Evolutionary conservation across 2,888 invertebrate species (phyloP).

Genomic region (Pristionchus entomophagus): DNA sequence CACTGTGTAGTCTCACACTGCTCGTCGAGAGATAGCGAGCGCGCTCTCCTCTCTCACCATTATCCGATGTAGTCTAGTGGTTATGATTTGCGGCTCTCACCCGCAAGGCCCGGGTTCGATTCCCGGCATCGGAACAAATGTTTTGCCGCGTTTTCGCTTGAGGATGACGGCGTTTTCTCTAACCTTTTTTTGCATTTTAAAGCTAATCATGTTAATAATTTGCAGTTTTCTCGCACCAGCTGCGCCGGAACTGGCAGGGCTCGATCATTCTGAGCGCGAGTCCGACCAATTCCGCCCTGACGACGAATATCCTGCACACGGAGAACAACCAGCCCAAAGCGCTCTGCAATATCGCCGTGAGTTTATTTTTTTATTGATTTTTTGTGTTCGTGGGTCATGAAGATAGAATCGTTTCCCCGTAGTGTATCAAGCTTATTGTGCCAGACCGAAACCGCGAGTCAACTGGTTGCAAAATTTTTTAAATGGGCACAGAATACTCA

Average conservation of each 20-base stretch:
- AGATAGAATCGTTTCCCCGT: no score
- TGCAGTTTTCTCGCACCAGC: slow-evolving; percentile 67
- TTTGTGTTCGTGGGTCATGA: no score
- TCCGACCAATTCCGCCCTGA: slow-evolving; percentile 60
- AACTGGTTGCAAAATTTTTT: no score
- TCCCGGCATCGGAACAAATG: slow-evolving; percentile 61
- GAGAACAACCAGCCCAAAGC: slow-evolving; percentile 73
- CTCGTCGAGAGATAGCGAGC: background rate
- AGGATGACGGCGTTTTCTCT: background rate
- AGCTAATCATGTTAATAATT: slow-evolving; percentile 13
- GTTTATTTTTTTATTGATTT: slow-evolving; percentile 46
- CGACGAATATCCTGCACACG: slow-evolving; percentile 70
- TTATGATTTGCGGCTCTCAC: slow-evolving; percentile 70
- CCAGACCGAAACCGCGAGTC: no score
- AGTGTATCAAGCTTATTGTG: no score
- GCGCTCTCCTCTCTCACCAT: background rate
- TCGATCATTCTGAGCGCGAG: slow-evolving; percentile 61
- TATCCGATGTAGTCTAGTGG: slow-evolving; percentile 65
- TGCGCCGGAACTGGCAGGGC: slow-evolving; percentile 70
- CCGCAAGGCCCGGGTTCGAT: slow-evolving; percentile 70
- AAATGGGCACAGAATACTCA: no score
- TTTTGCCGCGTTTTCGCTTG: slow-evolving; percentile 24
- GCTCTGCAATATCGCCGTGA: slow-evolving; percentile 68
- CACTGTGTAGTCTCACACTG: background rate
- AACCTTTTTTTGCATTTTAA: background rate